A percentile compares a stretch with the other conserved stretches of the same genome.
Evolutionary conservation across 2,888 invertebrate species (phyloP).

Genomic region (Amphipyra tragopoginis): DNA sequence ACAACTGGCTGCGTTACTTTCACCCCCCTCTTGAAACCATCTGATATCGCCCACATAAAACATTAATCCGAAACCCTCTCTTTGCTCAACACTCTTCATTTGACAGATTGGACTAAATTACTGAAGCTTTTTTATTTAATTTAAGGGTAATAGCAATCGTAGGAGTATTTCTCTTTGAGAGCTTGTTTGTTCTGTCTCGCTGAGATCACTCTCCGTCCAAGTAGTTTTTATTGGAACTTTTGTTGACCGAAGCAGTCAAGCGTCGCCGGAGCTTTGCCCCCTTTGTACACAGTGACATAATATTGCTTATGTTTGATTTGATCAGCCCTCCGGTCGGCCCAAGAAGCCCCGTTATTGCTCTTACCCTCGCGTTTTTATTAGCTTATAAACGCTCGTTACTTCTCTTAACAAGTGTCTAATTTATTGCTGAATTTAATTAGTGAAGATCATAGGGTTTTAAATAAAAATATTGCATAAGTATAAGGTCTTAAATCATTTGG

Average conservation of each 20-base stretch:
- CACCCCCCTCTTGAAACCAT: constrained; percentile 72
- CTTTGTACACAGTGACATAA: constrained; percentile 81
- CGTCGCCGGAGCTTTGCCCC: constrained; percentile 69
- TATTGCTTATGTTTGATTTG: constrained; percentile 84
- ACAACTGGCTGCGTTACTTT: constrained; percentile 57
- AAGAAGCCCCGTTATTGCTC: constrained; percentile 69
- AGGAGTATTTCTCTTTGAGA: constrained; percentile 72
- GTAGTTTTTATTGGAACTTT: constrained; percentile 87
- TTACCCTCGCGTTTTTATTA: constrained; percentile 60
- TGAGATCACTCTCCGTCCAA: constrained; percentile 76
- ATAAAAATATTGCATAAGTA: constrained; percentile 10
- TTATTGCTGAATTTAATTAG: constrained; percentile 48
- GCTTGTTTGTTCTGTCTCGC: constrained; percentile 76
- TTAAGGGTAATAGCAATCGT: constrained; percentile 82
- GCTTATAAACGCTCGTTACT: constrained; percentile 60
- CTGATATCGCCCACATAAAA: constrained; percentile 80
- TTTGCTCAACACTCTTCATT: constrained; percentile 89
- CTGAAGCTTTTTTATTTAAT: constrained; percentile 88
- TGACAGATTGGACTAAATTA: constrained; percentile 89
- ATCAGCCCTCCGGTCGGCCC: constrained; percentile 70
- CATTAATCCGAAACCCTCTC: constrained; percentile 84
- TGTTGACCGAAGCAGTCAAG: constrained; percentile 81
- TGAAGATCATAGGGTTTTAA: constrained; percentile 8
- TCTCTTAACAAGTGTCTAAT: constrained; percentile 54
- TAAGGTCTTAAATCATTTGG: constrained; percentile 8